Conservation (phyloP, 1,140 invertebrate genomes). For the Cydia fagiglandana region DNA sequence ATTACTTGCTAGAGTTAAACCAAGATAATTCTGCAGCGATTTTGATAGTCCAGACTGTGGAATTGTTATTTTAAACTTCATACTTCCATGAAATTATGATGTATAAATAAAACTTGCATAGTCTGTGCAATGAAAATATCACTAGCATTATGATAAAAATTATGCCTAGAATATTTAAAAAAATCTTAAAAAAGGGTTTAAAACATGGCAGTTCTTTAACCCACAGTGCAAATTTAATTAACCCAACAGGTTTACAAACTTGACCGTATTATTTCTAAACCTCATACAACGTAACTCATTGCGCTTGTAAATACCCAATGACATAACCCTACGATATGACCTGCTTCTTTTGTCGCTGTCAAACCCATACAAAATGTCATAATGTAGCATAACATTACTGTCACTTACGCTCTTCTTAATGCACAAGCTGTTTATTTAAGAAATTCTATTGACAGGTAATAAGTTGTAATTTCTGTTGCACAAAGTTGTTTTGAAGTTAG, state of each 20-base stretch:
- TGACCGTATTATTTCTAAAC: constrained; percentile 11
- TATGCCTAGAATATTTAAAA: too few relatives aligned
- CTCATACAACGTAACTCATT: constrained; percentile 1
- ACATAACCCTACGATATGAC: not conserved
- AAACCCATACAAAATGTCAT: not conserved
- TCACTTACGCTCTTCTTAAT: not conserved
- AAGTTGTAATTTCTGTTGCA: not conserved
- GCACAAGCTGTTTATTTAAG: not conserved
- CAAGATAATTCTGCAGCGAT: too few relatives aligned
- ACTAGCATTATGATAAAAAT: too few relatives aligned
- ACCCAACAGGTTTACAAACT: not conserved
- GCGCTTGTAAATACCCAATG: not conserved
- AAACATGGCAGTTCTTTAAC: not conserved
- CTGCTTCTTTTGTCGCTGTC: not conserved
- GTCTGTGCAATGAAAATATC: too few relatives aligned
- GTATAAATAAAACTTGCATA: too few relatives aligned
- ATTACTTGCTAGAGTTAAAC: too few relatives aligned
- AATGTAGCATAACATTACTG: not conserved
- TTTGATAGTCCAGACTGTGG: too few relatives aligned
- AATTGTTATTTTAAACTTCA: too few relatives aligned
- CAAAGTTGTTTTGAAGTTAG: not conserved
- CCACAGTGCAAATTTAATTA: too few relatives aligned
- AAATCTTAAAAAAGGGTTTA: too few relatives aligned
- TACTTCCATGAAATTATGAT: too few relatives aligned
- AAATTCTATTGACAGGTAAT: not conserved